Evolutionary conservation across 1,140 invertebrate species (phyloP).

Genomic region (Cecropterus lyciades): DNA sequence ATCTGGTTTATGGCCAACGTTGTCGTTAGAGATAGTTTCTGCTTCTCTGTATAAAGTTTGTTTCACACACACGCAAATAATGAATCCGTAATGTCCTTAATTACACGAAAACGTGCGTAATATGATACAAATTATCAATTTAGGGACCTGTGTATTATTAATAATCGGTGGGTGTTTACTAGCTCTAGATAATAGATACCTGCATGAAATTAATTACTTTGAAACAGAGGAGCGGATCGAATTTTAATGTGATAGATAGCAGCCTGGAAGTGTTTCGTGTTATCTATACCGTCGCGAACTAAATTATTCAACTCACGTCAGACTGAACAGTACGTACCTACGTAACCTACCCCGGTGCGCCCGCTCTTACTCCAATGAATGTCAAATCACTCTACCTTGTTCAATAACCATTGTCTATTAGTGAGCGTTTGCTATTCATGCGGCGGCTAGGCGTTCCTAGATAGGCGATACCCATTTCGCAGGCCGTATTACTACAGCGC

Average conservation of each 20-base stretch:
- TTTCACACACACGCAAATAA: background rate
- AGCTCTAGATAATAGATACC: slow-evolving; percentile 21
- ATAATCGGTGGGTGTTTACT: slow-evolving; percentile 14
- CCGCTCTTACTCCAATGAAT: slow-evolving; percentile 54
- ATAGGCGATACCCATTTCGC: slow-evolving; percentile 59
- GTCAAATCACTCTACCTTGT: slow-evolving; percentile 51
- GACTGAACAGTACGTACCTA: slow-evolving; percentile 42
- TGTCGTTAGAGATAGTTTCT: slow-evolving; percentile 44
- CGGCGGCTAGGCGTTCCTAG: slow-evolving; percentile 47
- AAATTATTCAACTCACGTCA: slow-evolving; percentile 65
- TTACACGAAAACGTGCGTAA: background rate
- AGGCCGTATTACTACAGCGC: slow-evolving; percentile 42
- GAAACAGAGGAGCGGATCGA: slow-evolving; percentile 54
- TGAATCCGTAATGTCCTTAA: slow-evolving; percentile 11
- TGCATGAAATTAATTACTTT: slow-evolving; percentile 47
- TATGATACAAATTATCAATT: slow-evolving; percentile 7
- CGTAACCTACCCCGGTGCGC: slow-evolving; percentile 29
- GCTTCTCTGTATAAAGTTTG: background rate
- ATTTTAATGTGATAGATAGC: slow-evolving; percentile 63
- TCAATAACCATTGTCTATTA: slow-evolving; percentile 67
- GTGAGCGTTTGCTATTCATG: slow-evolving; percentile 60
- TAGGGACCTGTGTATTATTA: slow-evolving; percentile 19
- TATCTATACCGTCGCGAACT: slow-evolving; percentile 48
- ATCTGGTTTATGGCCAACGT: slow-evolving; percentile 43
- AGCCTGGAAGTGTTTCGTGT: slow-evolving; percentile 46